These are phyloP conservation scores for Exephanes ischioxanthus DNA, from an alignment of 2,888 invertebrate species.

Conservation along the genomic window DNA sequence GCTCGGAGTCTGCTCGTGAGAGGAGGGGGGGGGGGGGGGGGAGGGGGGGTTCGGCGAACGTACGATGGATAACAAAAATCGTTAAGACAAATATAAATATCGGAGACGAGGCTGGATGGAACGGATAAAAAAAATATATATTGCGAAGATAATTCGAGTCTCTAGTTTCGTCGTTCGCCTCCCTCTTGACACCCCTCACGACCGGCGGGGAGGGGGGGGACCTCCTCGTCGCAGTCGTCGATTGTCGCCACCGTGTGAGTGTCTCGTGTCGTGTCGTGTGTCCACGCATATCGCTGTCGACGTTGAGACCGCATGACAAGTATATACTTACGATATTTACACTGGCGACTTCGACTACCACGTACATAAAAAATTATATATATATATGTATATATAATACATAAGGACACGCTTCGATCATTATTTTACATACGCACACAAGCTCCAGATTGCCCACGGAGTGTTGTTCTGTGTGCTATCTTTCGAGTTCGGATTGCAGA, in stretches of 20 bases:
- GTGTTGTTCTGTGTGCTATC: not conserved
- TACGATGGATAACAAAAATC: not conserved
- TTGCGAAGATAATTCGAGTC: slow-evolving; percentile 13
- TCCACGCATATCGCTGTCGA: slow-evolving; percentile 49
- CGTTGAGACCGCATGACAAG: slow-evolving; percentile 75
- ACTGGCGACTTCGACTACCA: slow-evolving; percentile 4
- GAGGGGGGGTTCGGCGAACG: no score
- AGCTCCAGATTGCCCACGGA: not conserved
- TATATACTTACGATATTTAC: slow-evolving; percentile 58
- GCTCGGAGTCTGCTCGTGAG: no score
- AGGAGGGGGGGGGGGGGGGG: no score
- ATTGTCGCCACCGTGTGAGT: slow-evolving; percentile 33
- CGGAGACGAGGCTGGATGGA: not conserved
- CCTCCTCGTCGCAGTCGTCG: slow-evolving; percentile 24
- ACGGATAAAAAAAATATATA: not conserved
- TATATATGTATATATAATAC: no score
- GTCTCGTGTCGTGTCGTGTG: slow-evolving; percentile 44
- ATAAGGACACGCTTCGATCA: not conserved
- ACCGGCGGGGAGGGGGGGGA: not conserved
- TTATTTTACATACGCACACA: slow-evolving; percentile 9
- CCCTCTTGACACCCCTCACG: not conserved
- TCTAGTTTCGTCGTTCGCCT: slow-evolving; percentile 17
- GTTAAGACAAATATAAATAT: slow-evolving; percentile 2
- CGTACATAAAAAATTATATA: not conserved
- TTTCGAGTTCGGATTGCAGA: slow-evolving; percentile 16